These are phyloP conservation scores for Danio albolineatus DNA, from an alignment of 2,797 vertebrate species.

Conservation along the genomic window DNA sequence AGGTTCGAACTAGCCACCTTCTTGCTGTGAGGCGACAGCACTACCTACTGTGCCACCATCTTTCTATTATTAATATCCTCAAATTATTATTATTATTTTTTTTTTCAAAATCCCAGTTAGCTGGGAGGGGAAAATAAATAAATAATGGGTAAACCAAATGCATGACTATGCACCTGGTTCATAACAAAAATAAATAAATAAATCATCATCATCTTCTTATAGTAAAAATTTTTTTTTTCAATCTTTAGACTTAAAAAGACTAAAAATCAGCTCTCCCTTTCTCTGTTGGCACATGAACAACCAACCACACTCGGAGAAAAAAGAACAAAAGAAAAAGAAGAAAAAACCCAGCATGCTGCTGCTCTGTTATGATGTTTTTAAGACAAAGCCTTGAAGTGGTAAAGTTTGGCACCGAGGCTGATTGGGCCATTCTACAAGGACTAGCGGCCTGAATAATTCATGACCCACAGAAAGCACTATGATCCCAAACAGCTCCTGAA, in stretches of 20 bases:
- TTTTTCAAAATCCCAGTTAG: too few species aligned
- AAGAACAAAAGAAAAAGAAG: neutral
- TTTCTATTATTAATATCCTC: too few species aligned
- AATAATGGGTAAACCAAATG: too few species aligned
- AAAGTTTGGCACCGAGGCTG: slow-evolving; percentile 17
- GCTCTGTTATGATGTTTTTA: slow-evolving; percentile 28
- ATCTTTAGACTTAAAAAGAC: neutral
- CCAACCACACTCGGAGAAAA: neutral
- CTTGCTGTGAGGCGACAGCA: too few species aligned
- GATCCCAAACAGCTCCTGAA: slow-evolving; percentile 34
- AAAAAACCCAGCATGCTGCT: neutral
- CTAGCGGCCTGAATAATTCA: slow-evolving; percentile 60
- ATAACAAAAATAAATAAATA: too few species aligned
- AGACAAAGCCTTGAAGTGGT: slow-evolving; percentile 40
- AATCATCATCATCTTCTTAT: neutral
- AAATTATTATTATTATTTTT: too few species aligned
- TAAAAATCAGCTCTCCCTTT: slow-evolving; percentile 13
- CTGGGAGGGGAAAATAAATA: too few species aligned
- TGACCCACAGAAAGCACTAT: slow-evolving; percentile 26
- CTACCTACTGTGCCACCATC: too few species aligned
- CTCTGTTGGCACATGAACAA: slow-evolving; percentile 14
- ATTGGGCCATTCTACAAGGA: slow-evolving; percentile 42
- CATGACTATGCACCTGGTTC: neutral
- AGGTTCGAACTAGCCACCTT: too few species aligned
- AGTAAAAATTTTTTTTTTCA: neutral